Conservation (phyloP, 2,797 vertebrate genomes). For the Diceros bicornis region DNA sequence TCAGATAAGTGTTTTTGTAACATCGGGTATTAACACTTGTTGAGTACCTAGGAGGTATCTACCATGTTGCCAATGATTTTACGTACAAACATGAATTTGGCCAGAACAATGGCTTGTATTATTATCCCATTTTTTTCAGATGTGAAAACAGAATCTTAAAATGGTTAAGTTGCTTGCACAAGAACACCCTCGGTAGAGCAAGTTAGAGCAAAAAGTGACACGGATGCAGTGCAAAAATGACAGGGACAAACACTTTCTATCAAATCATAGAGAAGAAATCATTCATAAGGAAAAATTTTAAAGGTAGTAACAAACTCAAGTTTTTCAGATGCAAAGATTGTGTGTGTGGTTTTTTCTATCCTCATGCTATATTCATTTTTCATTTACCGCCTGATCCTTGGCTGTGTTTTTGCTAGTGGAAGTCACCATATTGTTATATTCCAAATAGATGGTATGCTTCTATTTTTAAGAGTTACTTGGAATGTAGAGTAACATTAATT, state of each 20-base stretch:
- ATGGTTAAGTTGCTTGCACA: not conserved
- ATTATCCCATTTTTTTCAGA: not conserved
- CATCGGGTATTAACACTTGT: not conserved
- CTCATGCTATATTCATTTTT: not conserved
- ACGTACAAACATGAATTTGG: not conserved
- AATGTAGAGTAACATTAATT: not conserved
- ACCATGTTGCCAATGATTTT: not conserved
- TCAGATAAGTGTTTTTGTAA: not conserved
- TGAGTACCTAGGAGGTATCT: not conserved
- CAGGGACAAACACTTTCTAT: not conserved
- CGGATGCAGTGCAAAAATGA: not conserved
- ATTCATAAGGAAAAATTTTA: not conserved
- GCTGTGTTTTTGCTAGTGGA: not conserved
- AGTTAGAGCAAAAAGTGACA: not conserved
- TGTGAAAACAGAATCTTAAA: conserved; percentile 27
- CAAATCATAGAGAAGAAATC: not conserved
- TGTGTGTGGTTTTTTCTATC: not conserved
- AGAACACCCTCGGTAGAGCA: not conserved
- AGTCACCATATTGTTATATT: not conserved
- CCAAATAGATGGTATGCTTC: not conserved
- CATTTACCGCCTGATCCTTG: not conserved
- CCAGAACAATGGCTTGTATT: not conserved
- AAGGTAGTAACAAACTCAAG: not conserved
- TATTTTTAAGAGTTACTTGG: conserved; percentile 29
- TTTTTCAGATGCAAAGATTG: not conserved